Conservation (phyloP, 2,888 invertebrate species). For the Acleris emargana region DNA sequence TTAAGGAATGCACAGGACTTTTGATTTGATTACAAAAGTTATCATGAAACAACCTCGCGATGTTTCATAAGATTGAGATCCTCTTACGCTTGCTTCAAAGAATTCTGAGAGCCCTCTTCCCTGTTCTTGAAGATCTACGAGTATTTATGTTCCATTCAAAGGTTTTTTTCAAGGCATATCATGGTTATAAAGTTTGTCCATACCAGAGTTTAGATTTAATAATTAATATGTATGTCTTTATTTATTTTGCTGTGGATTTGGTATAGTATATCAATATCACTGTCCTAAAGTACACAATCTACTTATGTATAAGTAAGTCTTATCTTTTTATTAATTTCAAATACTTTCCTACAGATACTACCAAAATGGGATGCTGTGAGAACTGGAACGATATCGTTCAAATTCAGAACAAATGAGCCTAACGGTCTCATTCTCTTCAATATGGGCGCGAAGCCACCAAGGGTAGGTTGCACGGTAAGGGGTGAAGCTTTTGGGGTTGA, state of each 20-base stretch:
- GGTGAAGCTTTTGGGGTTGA: slow-evolving; percentile 82
- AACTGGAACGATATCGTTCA: slow-evolving; percentile 95
- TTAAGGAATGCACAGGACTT: neutral
- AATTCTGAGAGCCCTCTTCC: slow-evolving; percentile 16
- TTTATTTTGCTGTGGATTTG: no score
- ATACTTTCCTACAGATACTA: slow-evolving; percentile 85
- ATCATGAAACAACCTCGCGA: slow-evolving; percentile 12
- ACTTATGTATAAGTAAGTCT: neutral
- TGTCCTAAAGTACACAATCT: no score
- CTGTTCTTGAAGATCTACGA: slow-evolving; percentile 15
- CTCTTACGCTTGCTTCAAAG: slow-evolving; percentile 14
- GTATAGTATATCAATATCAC: no score
- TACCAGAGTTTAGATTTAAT: no score
- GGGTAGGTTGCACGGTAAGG: slow-evolving; percentile 88
- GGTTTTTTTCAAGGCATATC: no score
- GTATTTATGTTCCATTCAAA: neutral
- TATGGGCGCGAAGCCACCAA: slow-evolving; percentile 90
- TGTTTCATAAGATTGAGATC: slow-evolving; percentile 16
- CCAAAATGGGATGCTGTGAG: slow-evolving; percentile 96
- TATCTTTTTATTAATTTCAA: neutral
- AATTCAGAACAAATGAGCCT: slow-evolving; percentile 97
- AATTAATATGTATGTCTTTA: no score
- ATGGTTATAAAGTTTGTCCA: no score
- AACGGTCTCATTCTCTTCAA: slow-evolving; percentile 97
- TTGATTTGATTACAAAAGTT: slow-evolving; percentile 10